phyloP scores from a whole-genome alignment of 1,140 invertebrate genomes.

The Drosophila arizonae region DNA sequence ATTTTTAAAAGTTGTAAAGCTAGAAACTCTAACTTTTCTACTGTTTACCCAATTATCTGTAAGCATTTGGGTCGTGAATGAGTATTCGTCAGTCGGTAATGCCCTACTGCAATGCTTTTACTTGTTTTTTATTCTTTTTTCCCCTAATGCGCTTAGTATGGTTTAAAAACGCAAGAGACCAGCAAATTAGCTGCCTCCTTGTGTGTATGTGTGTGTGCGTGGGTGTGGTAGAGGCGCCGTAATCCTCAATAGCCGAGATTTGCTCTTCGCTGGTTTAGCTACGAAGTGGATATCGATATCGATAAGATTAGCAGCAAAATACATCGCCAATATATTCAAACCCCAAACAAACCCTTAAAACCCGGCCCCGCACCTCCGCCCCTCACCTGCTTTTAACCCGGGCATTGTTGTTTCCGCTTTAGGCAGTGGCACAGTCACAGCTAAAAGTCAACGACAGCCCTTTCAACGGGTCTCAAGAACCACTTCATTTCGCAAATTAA shows the following conservation, averaged over 20 bases:
- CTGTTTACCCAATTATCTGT: too few species aligned
- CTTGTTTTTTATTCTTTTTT: not conserved
- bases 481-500: constrained; percentile 75
- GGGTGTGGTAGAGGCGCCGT: constrained; percentile 29
- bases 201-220: not conserved
- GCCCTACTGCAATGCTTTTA: too few species aligned
- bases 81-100: too few species aligned
- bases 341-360: not conserved
- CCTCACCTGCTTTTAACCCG: not conserved
- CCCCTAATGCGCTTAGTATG: constrained; percentile 68
- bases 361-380: not conserved
- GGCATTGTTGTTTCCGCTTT: too few species aligned
- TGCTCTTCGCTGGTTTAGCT: constrained; percentile 29
- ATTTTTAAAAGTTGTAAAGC: too few species aligned
- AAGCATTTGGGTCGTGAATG: too few species aligned
- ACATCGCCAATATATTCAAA: not conserved
- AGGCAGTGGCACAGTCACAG: not conserved
- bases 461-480: constrained; percentile 19
- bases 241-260: constrained; percentile 76
- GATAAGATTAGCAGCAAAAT: constrained; percentile 8
- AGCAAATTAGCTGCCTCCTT: constrained; percentile 53
- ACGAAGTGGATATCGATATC: constrained; percentile 24
- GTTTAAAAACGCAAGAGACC: constrained; percentile 18
- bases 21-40: too few species aligned
- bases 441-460: constrained; percentile 18